Evolutionary conservation across 2,888 invertebrate species (phyloP), one percentile per base, ranked within the genome.

Genomic region (Chymomyza amoena): DNA sequence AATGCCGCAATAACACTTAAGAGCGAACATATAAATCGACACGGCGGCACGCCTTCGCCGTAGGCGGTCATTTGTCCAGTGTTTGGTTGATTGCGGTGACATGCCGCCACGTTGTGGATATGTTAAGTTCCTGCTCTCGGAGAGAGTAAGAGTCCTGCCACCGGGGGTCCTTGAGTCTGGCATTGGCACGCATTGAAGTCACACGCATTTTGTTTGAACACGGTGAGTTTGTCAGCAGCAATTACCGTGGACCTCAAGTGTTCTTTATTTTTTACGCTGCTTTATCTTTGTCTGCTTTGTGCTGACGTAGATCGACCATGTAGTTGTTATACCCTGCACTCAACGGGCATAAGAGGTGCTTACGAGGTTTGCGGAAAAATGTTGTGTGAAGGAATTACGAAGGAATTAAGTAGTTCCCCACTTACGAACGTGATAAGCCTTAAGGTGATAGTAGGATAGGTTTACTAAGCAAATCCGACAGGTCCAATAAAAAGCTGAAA

Each of bases 21-120:
- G 68, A 75, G 66, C 72, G 68, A 67, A 68, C 95, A 94, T 64
- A 94, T 93, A 73, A 93, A 93, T 84, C 93, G 94, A 61, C 39
- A 45, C 13, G 39, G 13, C 39, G 56, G 56, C n/a, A 56, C n/a
- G 20, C 56, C n/a, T 10, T 18, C 57, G 18, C 20, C 2, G 57
- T 57, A 15, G 93, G 92, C 54, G 92, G 93, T 54, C 91, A 75
- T 52, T 72, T 68, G 74, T 75, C 73, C 69, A 76, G 61, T 72
- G 69, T 63, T 60, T 45, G 10, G 73, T 69, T 25, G 77, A 64
- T 63, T 69, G 51, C 61, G 66, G 25, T 32, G 66, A 51, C 51
- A 57, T 28, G 52, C 28, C 45, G 16, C 15, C 28, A 32, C 60
- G 57, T 59, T 28, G 18, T 60, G 69, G 52, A 18, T 66, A 68